Evolutionary conservation across 2,888 invertebrate species (phyloP).

Genomic region (Drosophila multiciliata): DNA sequence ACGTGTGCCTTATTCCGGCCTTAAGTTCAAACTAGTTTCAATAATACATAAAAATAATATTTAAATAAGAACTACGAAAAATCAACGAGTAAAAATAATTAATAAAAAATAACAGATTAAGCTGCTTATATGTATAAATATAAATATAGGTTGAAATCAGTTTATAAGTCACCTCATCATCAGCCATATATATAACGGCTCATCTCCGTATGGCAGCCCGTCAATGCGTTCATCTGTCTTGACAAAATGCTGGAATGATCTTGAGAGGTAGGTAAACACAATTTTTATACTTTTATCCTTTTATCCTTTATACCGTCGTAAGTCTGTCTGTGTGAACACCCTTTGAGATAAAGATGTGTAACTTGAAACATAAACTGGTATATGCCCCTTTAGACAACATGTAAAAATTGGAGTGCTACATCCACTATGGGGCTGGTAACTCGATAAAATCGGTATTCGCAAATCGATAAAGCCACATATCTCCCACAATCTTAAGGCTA

Average conservation of each 20-base stretch:
- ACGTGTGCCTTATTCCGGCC: slow-evolving; percentile 83
- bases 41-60: slow-evolving; percentile 38
- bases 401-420: background rate
- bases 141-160: background rate
- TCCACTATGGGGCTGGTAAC: background rate
- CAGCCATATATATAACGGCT: background rate
- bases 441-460: background rate
- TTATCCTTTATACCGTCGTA: background rate
- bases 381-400: background rate
- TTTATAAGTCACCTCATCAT: background rate
- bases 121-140: background rate
- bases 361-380: no score
- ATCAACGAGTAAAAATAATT: background rate
- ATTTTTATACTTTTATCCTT: background rate
- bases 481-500: background rate
- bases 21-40: slow-evolving; percentile 76
- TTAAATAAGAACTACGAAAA: background rate
- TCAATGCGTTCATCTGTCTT: background rate
- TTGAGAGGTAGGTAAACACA: background rate
- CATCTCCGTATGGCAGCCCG: background rate
- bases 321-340: no score
- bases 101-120: background rate
- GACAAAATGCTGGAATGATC: background rate
- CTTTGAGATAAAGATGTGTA: no score
- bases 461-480: background rate